Conservation (phyloP, 2,797 vertebrate genomes). For the Sciurus vulgaris region DNA sequence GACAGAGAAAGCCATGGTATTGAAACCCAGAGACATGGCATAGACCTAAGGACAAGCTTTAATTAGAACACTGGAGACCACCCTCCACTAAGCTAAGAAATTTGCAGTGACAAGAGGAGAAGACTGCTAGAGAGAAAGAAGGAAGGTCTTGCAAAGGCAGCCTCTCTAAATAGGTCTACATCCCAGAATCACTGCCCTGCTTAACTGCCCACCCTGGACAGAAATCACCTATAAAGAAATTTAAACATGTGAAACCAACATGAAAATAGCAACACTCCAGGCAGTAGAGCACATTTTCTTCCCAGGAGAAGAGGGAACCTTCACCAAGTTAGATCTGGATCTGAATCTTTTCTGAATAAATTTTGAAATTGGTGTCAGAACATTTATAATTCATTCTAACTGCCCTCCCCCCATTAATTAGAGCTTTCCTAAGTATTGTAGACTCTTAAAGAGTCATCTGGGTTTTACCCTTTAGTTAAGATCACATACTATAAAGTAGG, state of each 20-base stretch:
- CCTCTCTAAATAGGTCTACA: background rate
- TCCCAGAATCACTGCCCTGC: background rate
- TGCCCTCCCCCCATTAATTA: background rate
- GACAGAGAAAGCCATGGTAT: background rate
- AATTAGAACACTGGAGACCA: background rate
- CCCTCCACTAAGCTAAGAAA: background rate
- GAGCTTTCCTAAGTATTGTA: background rate
- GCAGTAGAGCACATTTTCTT: background rate
- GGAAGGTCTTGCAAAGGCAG: background rate
- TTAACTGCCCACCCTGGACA: background rate
- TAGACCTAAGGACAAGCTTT: background rate
- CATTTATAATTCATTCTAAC: background rate
- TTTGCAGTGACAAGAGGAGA: background rate
- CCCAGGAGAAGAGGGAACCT: background rate
- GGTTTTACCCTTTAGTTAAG: background rate
- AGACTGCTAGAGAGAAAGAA: background rate
- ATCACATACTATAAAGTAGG: background rate
- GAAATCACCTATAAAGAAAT: background rate
- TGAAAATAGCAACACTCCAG: background rate
- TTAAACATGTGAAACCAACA: background rate
- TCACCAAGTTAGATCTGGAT: background rate
- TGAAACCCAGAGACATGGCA: background rate
- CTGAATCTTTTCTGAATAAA: background rate
- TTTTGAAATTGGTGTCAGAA: background rate
- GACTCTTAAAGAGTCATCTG: background rate